Percentiles rank a stretch among this genome's conserved stretches.
phyloP scores from a whole-genome alignment of 1,140 invertebrate genomes.

The Dendroctonus ponderosae region DNA sequence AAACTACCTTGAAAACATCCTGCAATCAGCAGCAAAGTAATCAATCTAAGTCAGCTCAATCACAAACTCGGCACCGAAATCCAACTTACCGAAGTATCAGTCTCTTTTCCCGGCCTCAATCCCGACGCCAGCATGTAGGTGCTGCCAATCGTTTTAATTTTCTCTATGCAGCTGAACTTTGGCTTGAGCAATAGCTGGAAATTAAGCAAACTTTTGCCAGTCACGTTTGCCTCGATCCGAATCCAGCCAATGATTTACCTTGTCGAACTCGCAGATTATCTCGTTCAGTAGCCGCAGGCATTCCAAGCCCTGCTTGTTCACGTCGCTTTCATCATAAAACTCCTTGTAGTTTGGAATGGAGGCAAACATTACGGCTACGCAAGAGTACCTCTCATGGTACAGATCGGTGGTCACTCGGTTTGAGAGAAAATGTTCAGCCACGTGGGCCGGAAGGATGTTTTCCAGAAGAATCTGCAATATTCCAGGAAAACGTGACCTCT shows the following conservation, averaged over 20 bases:
- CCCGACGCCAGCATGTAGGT: constrained; percentile 98
- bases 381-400: constrained; percentile 92
- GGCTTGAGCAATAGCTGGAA: constrained; percentile 84
- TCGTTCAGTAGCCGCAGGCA: constrained; percentile 94
- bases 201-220: not conserved
- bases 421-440: constrained; percentile 88
- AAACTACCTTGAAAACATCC: constrained; percentile 38
- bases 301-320: constrained; percentile 94
- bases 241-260: constrained; percentile 59
- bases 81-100: constrained; percentile 61
- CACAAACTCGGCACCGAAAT: not conserved
- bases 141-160: constrained; percentile 98
- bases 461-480: constrained; percentile 75
- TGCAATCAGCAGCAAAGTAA: constrained; percentile 1
- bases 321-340: constrained; percentile 96
- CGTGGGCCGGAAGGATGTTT: constrained; percentile 95
- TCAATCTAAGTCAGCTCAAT: not conserved
- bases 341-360: constrained; percentile 99
- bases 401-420: constrained; percentile 73
- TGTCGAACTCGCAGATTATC: constrained; percentile 98
- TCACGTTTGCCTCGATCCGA: too few relatives aligned
- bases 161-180: constrained; percentile 94
- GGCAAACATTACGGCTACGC: constrained; percentile 96
- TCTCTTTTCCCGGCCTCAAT: constrained; percentile 82
- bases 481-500: not conserved